phyloP scores from a whole-genome alignment of 2,113 vertebrate species.

The Cryptomyrus ogoouensis region DNA sequence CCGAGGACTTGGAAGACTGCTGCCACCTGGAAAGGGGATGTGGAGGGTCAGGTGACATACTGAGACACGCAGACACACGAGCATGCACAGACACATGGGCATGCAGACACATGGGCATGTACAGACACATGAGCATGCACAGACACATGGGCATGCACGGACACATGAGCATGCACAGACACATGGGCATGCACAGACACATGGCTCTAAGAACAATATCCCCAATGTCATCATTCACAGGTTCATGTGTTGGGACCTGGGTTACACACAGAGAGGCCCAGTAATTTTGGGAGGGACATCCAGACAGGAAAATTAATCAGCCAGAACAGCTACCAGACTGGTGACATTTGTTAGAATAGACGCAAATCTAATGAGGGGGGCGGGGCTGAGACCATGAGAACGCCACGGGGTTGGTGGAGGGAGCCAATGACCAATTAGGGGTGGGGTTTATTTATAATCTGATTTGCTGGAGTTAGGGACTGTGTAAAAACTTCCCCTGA shows the following conservation, averaged over 20 bases:
- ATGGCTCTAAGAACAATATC: neutral
- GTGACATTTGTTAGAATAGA: neutral
- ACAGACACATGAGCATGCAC: too few species aligned
- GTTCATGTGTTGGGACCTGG: too few species aligned
- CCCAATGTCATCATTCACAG: neutral
- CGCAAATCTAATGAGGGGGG: neutral
- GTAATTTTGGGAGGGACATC: neutral
- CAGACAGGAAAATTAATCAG: neutral
- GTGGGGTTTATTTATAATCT: neutral
- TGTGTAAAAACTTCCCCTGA: neutral
- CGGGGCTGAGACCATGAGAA: neutral
- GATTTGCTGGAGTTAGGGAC: neutral
- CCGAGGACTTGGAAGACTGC: constrained; percentile 90
- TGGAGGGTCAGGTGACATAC: neutral
- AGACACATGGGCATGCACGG: too few species aligned
- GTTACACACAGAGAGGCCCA: neutral
- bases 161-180: too few species aligned
- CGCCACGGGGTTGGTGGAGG: neutral
- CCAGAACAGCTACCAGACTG: neutral
- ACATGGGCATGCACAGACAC: neutral
- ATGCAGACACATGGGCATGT: too few species aligned
- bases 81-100: neutral
- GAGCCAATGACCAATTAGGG: neutral
- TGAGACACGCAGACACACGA: neutral
- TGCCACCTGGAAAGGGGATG: constrained; percentile 72